A percentile compares a stretch with the other conserved stretches of the same genome.
Evolutionary conservation across 35 echinoderm and acorn worm genomes (phyloP).

Genomic region (Ophioderma brevispina): DNA sequence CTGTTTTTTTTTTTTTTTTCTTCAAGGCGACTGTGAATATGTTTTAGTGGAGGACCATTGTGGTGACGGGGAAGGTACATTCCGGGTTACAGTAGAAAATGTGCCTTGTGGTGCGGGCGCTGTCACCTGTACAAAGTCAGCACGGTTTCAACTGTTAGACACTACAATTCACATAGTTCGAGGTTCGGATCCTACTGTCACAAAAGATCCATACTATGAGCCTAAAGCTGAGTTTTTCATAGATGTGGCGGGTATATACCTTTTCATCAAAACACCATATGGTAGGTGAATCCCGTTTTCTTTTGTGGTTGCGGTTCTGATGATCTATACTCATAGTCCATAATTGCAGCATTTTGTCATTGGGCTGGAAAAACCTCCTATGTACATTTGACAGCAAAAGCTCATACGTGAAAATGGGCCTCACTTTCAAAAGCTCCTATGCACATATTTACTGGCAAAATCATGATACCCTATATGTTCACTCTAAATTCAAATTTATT

Average conservation of each 20-base stretch:
- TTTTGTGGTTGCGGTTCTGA: not conserved
- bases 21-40: conserved; percentile 81
- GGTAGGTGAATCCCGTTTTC: conserved; percentile 38
- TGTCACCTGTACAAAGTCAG: conserved; percentile 77
- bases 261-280: conserved; percentile 24
- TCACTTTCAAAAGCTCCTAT: too few relatives aligned
- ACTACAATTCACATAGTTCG: conserved; percentile 55
- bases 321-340: not conserved
- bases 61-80: conserved; percentile 34
- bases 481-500: too few relatives aligned
- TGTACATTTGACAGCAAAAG: too few relatives aligned
- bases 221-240: conserved; percentile 24
- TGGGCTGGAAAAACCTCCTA: too few relatives aligned
- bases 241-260: conserved; percentile 40
- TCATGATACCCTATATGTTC: too few relatives aligned
- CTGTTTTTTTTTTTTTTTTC: not conserved
- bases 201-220: not conserved
- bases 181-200: conserved; percentile 37
- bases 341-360: not conserved
- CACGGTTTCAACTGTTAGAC: conserved; percentile 51
- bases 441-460: too few relatives aligned
- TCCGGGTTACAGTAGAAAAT: conserved; percentile 76
- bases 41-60: conserved; percentile 61
- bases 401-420: too few relatives aligned
- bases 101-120: conserved; percentile 72